These are phyloP conservation scores for Drosophila sucinea DNA, from an alignment of 1,140 invertebrate species.

Conservation along the genomic window DNA sequence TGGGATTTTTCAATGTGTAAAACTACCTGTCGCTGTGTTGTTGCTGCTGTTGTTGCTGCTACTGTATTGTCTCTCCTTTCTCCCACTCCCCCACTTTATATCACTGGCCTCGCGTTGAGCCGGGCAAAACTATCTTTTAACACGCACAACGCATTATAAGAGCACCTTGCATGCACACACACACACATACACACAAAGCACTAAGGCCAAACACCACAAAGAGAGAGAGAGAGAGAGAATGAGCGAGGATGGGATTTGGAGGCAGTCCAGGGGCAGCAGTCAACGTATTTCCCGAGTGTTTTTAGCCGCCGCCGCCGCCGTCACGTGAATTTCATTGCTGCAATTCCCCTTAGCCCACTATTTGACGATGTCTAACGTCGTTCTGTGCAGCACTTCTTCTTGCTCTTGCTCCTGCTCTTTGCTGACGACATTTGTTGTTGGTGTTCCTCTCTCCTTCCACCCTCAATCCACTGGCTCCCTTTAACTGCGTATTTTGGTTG, in stretches of 20 bases:
- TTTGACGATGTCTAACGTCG: constrained; percentile 32
- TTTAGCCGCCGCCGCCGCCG: constrained; percentile 44
- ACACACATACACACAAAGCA: not conserved
- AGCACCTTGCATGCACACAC: constrained; percentile 76
- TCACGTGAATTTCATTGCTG: constrained; percentile 67
- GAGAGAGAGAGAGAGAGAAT: constrained; percentile 3
- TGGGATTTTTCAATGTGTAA: constrained; percentile 81
- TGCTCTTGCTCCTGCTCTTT: constrained; percentile 43
- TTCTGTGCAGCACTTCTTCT: constrained; percentile 29
- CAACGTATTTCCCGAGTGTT: constrained; percentile 67
- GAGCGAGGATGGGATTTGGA: constrained; percentile 8
- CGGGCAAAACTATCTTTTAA: constrained; percentile 79
- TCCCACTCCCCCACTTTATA: constrained; percentile 39
- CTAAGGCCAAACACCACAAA: constrained; percentile 17
- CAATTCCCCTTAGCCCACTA: constrained; percentile 38
- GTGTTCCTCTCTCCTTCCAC: constrained; percentile 20
- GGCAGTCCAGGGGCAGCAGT: constrained; percentile 18
- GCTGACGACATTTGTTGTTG: constrained; percentile 72
- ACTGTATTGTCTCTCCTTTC: constrained; percentile 46
- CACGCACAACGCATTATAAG: constrained; percentile 81
- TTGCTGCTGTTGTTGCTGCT: constrained; percentile 49
- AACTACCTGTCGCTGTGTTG: constrained; percentile 76
- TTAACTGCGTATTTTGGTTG: constrained; percentile 49
- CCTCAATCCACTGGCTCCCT: constrained; percentile 29
- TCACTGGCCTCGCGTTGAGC: constrained; percentile 62